phyloP scores from a whole-genome alignment of 2,797 vertebrate species.

The Fringilla coelebs region DNA sequence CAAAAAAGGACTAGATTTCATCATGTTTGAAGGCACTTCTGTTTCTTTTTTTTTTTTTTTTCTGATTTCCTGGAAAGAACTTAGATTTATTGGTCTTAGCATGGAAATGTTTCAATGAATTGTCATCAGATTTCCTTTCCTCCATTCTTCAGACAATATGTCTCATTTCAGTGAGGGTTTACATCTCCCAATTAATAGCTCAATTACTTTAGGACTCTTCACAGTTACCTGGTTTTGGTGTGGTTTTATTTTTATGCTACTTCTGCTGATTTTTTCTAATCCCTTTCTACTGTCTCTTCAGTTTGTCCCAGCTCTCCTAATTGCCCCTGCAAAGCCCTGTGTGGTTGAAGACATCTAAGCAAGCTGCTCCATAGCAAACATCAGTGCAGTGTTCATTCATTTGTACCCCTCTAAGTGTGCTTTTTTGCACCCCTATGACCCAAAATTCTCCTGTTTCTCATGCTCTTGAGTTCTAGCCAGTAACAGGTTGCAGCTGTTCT shows the following conservation, averaged over 20 bases:
- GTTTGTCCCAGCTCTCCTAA: not conserved
- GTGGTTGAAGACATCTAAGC: not conserved
- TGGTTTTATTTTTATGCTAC: not conserved
- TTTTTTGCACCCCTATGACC: not conserved
- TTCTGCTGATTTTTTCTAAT: not conserved
- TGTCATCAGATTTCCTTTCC: not conserved
- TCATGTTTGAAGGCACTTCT: not conserved
- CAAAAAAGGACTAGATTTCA: not conserved
- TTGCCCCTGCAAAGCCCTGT: not conserved
- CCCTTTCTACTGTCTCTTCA: not conserved
- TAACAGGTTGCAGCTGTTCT: not conserved
- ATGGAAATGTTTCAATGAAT: not conserved
- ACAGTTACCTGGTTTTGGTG: not conserved
- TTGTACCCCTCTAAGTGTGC: not conserved
- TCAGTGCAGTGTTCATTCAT: not conserved
- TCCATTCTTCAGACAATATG: not conserved
- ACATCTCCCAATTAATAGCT: not conserved
- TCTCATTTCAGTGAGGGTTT: not conserved
- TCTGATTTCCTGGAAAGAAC: not conserved
- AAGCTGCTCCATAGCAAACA: not conserved
- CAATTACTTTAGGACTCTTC: not conserved
- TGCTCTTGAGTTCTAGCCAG: not conserved
- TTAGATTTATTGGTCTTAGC: not conserved
- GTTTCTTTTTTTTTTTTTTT: not conserved
- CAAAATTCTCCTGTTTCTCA: not conserved